Evolutionary conservation across 2,888 invertebrate species (phyloP).

Genomic region (Drepana falcataria): DNA sequence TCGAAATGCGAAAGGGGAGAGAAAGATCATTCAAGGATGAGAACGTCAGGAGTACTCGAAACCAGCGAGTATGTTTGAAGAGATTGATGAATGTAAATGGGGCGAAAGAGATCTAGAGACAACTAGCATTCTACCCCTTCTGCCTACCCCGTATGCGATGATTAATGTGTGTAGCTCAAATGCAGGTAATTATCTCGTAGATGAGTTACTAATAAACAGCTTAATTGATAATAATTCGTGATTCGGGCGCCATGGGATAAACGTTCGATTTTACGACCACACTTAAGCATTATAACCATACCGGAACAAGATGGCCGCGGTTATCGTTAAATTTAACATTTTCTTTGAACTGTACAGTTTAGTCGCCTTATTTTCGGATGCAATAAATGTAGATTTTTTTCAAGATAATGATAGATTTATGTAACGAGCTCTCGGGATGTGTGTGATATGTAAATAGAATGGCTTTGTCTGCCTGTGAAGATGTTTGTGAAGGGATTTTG

Average conservation of each 20-base stretch:
- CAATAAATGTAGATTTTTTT: constrained; percentile 1
- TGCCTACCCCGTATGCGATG: no score
- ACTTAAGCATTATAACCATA: constrained; percentile 1
- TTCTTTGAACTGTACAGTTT: constrained; percentile 5
- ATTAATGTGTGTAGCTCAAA: no score
- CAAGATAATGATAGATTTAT: constrained; percentile 2
- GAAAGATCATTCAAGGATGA: no score
- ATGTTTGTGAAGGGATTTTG: not conserved
- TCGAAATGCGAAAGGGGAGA: no score
- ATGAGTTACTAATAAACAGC: constrained; percentile 17
- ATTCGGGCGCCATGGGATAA: not conserved
- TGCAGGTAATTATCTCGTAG: constrained; percentile 1
- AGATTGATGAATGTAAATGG: no score
- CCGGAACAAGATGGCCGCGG: constrained; percentile 4
- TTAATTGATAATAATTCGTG: constrained; percentile 14
- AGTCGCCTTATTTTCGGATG: not conserved
- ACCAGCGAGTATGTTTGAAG: no score
- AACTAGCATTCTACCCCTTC: no score
- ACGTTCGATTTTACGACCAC: constrained; percentile 1
- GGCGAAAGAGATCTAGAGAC: no score
- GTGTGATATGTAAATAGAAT: not conserved
- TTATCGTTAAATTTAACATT: constrained; percentile 8
- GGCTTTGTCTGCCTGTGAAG: not conserved
- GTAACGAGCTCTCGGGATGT: not conserved
- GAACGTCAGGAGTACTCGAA: no score